Evolutionary conservation across 2,113 vertebrate species (phyloP).

Genomic region (Spilogale gracilis): DNA sequence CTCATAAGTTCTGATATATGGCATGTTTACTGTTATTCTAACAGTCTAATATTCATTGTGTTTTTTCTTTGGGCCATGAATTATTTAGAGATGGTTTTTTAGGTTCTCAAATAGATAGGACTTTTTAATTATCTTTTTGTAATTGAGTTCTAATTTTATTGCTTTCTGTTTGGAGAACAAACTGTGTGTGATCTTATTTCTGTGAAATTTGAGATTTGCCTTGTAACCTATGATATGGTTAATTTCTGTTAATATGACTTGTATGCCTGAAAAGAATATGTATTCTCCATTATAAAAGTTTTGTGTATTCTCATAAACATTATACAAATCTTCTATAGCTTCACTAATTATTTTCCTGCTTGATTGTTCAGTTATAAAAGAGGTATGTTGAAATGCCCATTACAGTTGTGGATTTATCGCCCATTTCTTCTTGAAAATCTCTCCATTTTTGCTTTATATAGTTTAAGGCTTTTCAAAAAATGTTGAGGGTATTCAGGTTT

Average conservation of each 20-base stretch:
- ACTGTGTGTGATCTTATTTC: neutral
- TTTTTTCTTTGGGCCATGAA: neutral
- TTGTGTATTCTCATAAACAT: neutral
- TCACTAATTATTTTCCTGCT: neutral
- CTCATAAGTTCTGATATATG: neutral
- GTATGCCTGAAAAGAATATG: neutral
- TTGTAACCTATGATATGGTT: neutral
- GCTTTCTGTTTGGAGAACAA: slow-evolving; percentile 2
- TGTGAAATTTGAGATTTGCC: neutral
- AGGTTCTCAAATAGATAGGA: neutral
- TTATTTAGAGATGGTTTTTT: slow-evolving; percentile 38
- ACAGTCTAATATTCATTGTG: neutral
- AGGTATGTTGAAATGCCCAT: neutral
- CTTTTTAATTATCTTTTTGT: neutral
- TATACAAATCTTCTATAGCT: neutral
- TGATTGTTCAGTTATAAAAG: neutral
- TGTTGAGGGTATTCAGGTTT: neutral
- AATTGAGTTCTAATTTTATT: slow-evolving; percentile 33
- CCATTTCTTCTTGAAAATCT: neutral
- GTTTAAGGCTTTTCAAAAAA: neutral
- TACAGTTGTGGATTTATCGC: neutral
- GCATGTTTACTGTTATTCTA: slow-evolving; percentile 37
- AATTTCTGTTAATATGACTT: neutral
- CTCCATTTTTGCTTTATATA: neutral
- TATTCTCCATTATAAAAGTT: neutral